Conservation (phyloP, 1,140 invertebrate species). For the Bicyclus anynana region DNA sequence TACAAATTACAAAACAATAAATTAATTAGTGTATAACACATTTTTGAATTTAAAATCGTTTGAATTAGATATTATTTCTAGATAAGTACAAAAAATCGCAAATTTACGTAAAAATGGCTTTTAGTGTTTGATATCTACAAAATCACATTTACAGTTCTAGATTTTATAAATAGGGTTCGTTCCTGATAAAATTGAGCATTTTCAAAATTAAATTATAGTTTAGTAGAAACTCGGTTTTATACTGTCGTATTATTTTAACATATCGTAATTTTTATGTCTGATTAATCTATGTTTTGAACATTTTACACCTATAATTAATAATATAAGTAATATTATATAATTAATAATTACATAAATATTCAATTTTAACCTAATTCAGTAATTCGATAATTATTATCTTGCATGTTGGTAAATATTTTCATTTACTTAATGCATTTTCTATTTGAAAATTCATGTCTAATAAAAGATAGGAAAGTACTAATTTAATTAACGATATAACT, state of each 20-base stretch:
- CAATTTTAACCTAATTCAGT: background rate
- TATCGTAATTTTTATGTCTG: no score
- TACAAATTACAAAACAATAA: constrained; percentile 29
- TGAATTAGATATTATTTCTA: constrained; percentile 2
- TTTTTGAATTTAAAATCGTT: constrained; percentile 6
- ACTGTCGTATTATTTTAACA: no score
- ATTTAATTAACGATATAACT: no score
- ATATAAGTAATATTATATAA: no score
- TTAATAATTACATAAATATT: background rate
- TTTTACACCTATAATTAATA: background rate
- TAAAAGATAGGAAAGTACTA: no score
- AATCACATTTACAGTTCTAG: constrained; percentile 44
- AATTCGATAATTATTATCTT: background rate
- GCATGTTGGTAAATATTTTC: no score
- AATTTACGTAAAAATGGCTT: constrained; percentile 16
- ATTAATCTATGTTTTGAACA: background rate
- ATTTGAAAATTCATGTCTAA: no score
- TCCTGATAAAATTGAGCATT: constrained; percentile 18
- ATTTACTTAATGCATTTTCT: no score
- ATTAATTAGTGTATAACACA: constrained; percentile 26
- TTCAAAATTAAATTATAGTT: constrained; percentile 3
- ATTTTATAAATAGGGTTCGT: constrained; percentile 35
- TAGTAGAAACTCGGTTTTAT: no score
- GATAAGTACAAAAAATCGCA: background rate
- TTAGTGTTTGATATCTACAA: constrained; percentile 34